These are phyloP conservation scores for Acanthoscelides obtectus DNA, from an alignment of 2,888 invertebrate genomes.

Conservation along the genomic window DNA sequence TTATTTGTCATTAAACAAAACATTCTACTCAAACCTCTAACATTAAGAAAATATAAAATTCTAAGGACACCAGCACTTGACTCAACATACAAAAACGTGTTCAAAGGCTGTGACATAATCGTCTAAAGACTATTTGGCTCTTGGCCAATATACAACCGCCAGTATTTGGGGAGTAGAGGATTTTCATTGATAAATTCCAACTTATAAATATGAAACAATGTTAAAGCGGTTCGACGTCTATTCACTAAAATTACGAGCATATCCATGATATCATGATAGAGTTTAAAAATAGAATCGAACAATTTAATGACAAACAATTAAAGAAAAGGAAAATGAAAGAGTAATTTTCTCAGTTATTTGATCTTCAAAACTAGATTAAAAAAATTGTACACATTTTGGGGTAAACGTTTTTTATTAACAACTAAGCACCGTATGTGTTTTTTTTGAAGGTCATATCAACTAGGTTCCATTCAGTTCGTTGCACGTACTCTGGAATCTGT, in stretches of 20 bases:
- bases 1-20: not conserved
- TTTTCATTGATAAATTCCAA: not conserved
- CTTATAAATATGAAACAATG: not conserved
- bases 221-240: not conserved
- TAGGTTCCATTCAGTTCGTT: too few species aligned
- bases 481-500: too few species aligned
- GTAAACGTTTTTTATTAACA: too few species aligned
- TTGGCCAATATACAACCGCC: not conserved
- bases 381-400: too few species aligned
- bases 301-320: too few species aligned
- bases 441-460: too few species aligned
- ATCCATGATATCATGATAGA: too few species aligned
- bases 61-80: not conserved
- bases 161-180: not conserved
- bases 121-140: not conserved
- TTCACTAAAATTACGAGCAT: not conserved
- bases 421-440: too few species aligned
- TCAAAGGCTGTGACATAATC: not conserved
- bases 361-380: too few species aligned
- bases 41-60: not conserved
- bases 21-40: not conserved
- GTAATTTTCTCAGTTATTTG: too few species aligned
- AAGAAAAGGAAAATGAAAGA: too few species aligned
- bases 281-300: too few species aligned
- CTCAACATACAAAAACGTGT: not conserved